phyloP scores from a whole-genome alignment of 1,140 invertebrate genomes.

The Drosophila nebulosa region DNA sequence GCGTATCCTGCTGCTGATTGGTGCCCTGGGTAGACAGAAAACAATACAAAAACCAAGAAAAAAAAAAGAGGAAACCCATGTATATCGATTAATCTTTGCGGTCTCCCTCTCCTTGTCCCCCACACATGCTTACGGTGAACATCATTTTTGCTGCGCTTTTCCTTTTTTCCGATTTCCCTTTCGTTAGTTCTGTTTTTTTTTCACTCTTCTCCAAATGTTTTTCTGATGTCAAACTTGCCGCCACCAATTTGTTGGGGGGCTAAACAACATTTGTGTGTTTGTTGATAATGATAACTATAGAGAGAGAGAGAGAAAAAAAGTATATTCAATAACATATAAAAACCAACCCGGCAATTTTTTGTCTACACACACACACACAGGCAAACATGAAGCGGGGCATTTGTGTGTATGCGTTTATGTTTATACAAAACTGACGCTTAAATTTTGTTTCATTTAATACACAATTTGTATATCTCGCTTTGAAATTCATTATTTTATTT shows the following conservation, averaged over 20 bases:
- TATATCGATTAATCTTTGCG: not conserved
- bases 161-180: not conserved
- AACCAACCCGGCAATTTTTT: constrained; percentile 75
- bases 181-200: not conserved
- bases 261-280: constrained; percentile 31
- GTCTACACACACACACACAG: constrained; percentile 61
- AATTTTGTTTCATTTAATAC: not conserved
- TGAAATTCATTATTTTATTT: not conserved
- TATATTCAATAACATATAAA: constrained; percentile 53
- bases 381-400: constrained; percentile 29
- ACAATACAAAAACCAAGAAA: constrained; percentile 1
- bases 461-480: not conserved
- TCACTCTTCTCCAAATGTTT: not conserved
- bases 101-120: constrained; percentile 7
- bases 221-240: constrained; percentile 1
- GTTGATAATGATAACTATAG: not conserved
- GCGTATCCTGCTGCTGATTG: constrained; percentile 98
- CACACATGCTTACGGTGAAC: constrained; percentile 70
- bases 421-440: constrained; percentile 18
- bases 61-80: not conserved
- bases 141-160: constrained; percentile 55
- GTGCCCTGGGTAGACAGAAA: constrained; percentile 88
- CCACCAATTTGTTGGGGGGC: constrained; percentile 1
- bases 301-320: constrained; percentile 32
- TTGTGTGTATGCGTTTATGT: constrained; percentile 22